Evolutionary conservation across 1,140 invertebrate genomes (phyloP).

Genomic region (Stenopsyche tienmushanensis): DNA sequence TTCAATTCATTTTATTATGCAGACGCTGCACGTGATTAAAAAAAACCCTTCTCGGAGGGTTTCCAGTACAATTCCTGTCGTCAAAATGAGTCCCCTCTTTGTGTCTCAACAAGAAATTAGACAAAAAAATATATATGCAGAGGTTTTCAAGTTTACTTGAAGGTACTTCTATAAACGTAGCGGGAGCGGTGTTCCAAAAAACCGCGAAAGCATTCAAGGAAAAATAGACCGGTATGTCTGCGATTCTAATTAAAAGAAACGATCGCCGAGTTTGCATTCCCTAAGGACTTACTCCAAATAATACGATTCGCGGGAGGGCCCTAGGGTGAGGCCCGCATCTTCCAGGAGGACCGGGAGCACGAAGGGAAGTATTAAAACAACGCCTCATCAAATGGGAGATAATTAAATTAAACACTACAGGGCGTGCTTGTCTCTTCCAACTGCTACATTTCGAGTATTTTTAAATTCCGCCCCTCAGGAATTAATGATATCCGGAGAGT

Average conservation of each 20-base stretch:
- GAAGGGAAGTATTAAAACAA: constrained; percentile 16
- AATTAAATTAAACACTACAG: constrained; percentile 28
- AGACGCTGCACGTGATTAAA: no score
- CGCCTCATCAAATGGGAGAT: constrained; percentile 26
- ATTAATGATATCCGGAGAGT: constrained; percentile 23
- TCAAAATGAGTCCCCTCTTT: no score
- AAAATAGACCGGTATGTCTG: constrained; percentile 2
- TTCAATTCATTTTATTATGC: no score
- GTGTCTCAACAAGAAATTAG: no score
- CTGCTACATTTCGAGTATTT: constrained; percentile 16
- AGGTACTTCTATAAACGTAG: no score
- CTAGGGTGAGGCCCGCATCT: constrained; percentile 7
- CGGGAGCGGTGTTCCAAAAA: no score
- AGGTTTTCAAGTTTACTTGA: no score
- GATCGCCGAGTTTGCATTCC: constrained; percentile 18
- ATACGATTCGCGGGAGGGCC: constrained; percentile 11
- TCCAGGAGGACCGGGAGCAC: not conserved
- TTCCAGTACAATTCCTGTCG: no score
- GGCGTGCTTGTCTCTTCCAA: constrained; percentile 6
- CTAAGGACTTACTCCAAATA: constrained; percentile 15
- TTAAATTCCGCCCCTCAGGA: constrained; percentile 8
- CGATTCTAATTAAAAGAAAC: constrained; percentile 29
- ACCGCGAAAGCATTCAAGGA: not conserved
- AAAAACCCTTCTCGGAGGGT: no score
- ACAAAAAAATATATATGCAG: no score